Base-by-base conservation (phyloP, 2,888 invertebrate species). In the Drosophila hawaiiensis region DNA sequence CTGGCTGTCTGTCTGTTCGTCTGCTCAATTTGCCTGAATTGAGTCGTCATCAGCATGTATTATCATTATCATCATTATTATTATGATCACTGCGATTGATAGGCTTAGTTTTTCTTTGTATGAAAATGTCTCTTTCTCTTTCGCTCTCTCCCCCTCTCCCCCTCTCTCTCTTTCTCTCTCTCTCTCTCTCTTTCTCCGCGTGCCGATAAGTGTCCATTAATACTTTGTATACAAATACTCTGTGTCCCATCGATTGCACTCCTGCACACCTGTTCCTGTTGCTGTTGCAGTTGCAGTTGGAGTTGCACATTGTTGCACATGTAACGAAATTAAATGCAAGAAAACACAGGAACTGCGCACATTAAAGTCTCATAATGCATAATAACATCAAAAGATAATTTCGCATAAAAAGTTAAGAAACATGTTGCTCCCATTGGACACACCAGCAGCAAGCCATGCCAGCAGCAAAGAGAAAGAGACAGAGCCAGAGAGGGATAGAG, bases 341-440 rank as follows among this genome's bases (percentile, higher is more conserved):
- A 71, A 80, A 58, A 77, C 62, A 83, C 81, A 84, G 86, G 84
- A 86, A 86, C 84, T 82, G 78, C 74, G 86, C 86, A 73, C 78
- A 84, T 84, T 86, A 84, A 83, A 82, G 68, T 80, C 82, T 69
- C 82, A 84, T 84, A 84, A 86, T 86, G 84, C 80, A 84, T 86
- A 84, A 82, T 84, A 86, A 83, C 84, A 84, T 80, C 82, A 74
- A 76, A 80, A 80, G 82, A 84, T 82, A 86, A 84, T 84, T 86
- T 82, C 80, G 78, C 86, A 82, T 76, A 82, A 79, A 73, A 73
- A 71, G n/a, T 39, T n/a, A 12, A 56, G 19, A 41, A 71, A 71
- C 70, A 76, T 68, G 68, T 63, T 73, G 76, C 78, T 70, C 64
- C 72, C 82, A 82, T 83, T 83, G 83, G 83, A 73, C 75, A 76